phyloP scores from a whole-genome alignment of 2,888 invertebrate species.

The Netelia melanura region DNA sequence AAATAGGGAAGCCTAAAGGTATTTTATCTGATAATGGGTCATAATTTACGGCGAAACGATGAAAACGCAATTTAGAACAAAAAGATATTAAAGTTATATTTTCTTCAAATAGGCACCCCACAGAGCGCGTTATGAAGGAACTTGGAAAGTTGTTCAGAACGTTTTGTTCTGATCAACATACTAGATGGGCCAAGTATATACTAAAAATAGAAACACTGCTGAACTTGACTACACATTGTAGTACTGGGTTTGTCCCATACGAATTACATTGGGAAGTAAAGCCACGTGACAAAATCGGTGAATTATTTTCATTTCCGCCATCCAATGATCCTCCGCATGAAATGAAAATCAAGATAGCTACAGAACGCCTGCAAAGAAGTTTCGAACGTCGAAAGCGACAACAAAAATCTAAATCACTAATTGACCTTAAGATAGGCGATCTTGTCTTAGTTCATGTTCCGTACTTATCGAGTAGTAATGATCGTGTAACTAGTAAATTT shows the following conservation, averaged over 20 bases:
- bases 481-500: slow-evolving; percentile 38
- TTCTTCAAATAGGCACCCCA: slow-evolving; percentile 56
- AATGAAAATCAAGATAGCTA: slow-evolving; percentile 25
- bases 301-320: too few relatives aligned
- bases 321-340: background rate
- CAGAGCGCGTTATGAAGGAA: slow-evolving; percentile 59
- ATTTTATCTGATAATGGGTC: slow-evolving; percentile 47
- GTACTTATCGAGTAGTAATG: slow-evolving; percentile 27
- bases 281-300: slow-evolving; percentile 11
- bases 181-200: slow-evolving; percentile 41
- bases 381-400: slow-evolving; percentile 15
- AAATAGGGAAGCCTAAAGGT: background rate
- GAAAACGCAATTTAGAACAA: slow-evolving; percentile 18
- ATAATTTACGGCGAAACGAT: slow-evolving; percentile 39
- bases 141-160: slow-evolving; percentile 55
- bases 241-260: background rate
- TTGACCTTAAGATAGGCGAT: slow-evolving; percentile 20
- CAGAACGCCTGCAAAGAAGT: slow-evolving; percentile 5
- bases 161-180: slow-evolving; percentile 52
- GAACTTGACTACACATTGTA: slow-evolving; percentile 26
- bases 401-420: slow-evolving; percentile 13
- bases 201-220: slow-evolving; percentile 41
- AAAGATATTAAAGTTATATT: slow-evolving; percentile 24
- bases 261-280: slow-evolving; percentile 10
- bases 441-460: slow-evolving; percentile 27